phyloP scores from a whole-genome alignment of 53 echinoderm and acorn worm genomes.

The Henricia sp. region DNA sequence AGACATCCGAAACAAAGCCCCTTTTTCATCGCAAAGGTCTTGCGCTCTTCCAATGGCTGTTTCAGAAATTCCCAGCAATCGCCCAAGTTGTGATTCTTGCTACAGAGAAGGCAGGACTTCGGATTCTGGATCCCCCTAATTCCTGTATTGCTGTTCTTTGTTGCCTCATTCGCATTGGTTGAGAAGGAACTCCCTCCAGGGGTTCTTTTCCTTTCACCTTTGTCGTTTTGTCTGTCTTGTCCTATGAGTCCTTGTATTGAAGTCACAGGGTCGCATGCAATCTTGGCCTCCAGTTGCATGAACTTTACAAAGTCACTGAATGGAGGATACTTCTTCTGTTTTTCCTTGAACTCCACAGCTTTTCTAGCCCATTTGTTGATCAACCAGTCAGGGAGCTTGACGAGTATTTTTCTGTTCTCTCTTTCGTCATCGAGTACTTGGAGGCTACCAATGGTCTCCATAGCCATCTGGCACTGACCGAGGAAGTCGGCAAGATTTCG shows the following conservation, averaged over 20 bases:
- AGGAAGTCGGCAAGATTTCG: constrained; percentile 40
- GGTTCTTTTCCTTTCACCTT: background rate
- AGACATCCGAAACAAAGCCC: constrained; percentile 65
- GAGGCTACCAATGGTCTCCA: constrained; percentile 19
- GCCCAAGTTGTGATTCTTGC: constrained; percentile 39
- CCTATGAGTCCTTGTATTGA: constrained; percentile 23
- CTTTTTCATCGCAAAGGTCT: constrained; percentile 28
- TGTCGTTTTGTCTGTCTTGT: background rate
- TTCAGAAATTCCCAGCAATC: constrained; percentile 26
- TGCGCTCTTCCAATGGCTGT: constrained; percentile 8
- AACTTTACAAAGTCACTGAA: constrained; percentile 33
- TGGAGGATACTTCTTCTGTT: constrained; percentile 22
- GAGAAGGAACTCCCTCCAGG: constrained; percentile 24
- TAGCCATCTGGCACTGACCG: constrained; percentile 29
- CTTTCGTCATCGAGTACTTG: constrained; percentile 48
- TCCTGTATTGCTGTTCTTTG: background rate
- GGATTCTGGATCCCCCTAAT: background rate
- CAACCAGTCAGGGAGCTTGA: constrained; percentile 65
- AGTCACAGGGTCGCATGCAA: constrained; percentile 56
- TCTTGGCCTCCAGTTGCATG: constrained; percentile 29
- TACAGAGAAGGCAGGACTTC: background rate
- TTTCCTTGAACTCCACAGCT: constrained; percentile 25
- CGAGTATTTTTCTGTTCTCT: constrained; percentile 55
- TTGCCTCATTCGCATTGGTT: background rate
- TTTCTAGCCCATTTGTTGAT: constrained; percentile 36